phyloP scores from a whole-genome alignment of 2,888 invertebrate genomes.

The Parnassius smintheus region DNA sequence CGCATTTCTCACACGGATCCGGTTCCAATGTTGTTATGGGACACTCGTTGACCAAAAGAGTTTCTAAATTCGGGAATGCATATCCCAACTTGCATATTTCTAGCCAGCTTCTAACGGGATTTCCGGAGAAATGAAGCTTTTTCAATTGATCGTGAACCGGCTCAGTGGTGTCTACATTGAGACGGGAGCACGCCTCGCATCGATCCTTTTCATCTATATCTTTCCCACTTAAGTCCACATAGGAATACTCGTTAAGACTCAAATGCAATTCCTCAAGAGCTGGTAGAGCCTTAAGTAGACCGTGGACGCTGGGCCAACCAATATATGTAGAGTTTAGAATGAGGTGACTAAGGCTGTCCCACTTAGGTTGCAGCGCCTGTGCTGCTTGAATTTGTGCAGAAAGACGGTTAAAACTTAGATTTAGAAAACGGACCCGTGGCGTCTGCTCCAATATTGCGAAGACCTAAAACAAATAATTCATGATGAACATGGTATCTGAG shows the following conservation, averaged over 20 bases:
- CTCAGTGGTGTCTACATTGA: slow-evolving; percentile 55
- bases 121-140: slow-evolving; percentile 93
- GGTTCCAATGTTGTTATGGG: slow-evolving; percentile 84
- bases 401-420: slow-evolving; percentile 93
- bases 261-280: slow-evolving; percentile 95
- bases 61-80: slow-evolving; percentile 92
- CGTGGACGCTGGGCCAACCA: slow-evolving; percentile 91
- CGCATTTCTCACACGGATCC: slow-evolving; percentile 82
- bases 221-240: slow-evolving; percentile 84
- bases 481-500: too few relatives aligned
- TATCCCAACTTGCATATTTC: slow-evolving; percentile 92
- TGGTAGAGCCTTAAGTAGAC: slow-evolving; percentile 87
- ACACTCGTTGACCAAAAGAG: slow-evolving; percentile 92
- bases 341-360: slow-evolving; percentile 86
- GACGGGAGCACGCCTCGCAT: slow-evolving; percentile 67
- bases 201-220: slow-evolving; percentile 60
- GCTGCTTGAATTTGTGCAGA: slow-evolving; percentile 85
- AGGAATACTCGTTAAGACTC: slow-evolving; percentile 93
- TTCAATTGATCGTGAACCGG: slow-evolving; percentile 85
- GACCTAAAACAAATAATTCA: slow-evolving; percentile 74
- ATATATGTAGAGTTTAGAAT: slow-evolving; percentile 94
- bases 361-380: slow-evolving; percentile 67
- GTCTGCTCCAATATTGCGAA: slow-evolving; percentile 93
- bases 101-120: slow-evolving; percentile 91
- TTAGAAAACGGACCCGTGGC: slow-evolving; percentile 94